Evolutionary conservation across 2,888 invertebrate genomes (phyloP).

Genomic region (Meteorus cinctellus): DNA sequence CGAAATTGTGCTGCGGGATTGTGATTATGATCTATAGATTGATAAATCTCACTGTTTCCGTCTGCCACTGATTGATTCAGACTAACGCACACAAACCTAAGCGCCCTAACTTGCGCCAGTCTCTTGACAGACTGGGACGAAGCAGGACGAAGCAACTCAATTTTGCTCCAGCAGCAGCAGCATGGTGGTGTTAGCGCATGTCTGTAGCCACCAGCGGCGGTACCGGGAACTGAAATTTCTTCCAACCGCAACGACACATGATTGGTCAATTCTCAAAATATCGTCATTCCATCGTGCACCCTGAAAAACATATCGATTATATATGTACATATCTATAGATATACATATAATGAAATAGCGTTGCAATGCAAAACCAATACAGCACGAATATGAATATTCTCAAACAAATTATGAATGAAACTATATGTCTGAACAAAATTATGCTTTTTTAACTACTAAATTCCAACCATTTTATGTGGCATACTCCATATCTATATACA

Average conservation of each 20-base stretch:
- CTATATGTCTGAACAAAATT: no score
- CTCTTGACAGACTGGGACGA: conserved; percentile 54
- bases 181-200: no score
- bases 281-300: not conserved
- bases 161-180: not conserved
- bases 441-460: no score
- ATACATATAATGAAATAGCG: no score
- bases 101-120: conserved; percentile 45
- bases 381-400: no score
- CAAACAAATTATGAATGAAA: no score
- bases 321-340: not conserved
- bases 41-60: no score
- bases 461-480: no score
- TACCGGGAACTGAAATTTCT: not conserved
- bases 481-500: not conserved
- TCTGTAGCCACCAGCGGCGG: not conserved
- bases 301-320: not conserved
- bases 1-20: not conserved
- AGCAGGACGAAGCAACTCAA: not conserved
- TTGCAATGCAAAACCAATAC: no score
- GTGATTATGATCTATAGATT: not conserved
- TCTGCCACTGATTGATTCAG: no score
- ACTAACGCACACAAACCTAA: not conserved
- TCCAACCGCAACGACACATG: not conserved
- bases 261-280: not conserved